These are phyloP conservation scores for Propithecus perrieri DNA, from an alignment of 2,797 vertebrate genomes.

Conservation along the genomic window DNA sequence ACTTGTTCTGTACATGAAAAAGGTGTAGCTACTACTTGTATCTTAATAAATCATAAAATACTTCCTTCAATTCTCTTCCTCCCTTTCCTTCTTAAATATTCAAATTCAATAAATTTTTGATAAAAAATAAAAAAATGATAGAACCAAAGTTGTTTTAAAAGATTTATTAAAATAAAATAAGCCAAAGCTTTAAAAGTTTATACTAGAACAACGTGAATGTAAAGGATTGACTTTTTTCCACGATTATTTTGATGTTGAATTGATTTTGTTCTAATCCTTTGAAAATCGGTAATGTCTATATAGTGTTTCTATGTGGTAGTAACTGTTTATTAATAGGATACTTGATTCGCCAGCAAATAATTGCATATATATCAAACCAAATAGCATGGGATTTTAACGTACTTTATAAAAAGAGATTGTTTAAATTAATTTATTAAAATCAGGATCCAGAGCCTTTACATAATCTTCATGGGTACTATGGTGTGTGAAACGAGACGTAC, in stretches of 20 bases:
- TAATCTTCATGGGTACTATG: not conserved
- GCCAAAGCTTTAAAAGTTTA: not conserved
- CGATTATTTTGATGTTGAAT: not conserved
- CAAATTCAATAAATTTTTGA: constrained; percentile 15
- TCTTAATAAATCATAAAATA: constrained; percentile 50
- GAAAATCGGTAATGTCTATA: not conserved
- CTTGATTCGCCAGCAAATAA: constrained; percentile 28
- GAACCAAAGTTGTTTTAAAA: not conserved
- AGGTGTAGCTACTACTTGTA: not conserved
- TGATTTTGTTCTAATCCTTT: not conserved
- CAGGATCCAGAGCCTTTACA: not conserved
- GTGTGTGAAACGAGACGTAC: constrained; percentile 32
- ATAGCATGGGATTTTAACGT: not conserved
- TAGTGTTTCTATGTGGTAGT: not conserved
- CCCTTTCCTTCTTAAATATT: constrained; percentile 13
- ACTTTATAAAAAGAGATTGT: not conserved
- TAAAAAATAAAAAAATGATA: not conserved
- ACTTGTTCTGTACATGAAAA: not conserved
- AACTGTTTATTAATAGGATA: constrained; percentile 13
- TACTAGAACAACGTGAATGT: not conserved
- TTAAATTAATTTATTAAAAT: constrained; percentile 51
- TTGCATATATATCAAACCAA: not conserved
- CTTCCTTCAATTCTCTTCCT: not conserved
- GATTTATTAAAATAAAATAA: constrained; percentile 20
- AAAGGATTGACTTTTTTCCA: not conserved